Conservation (phyloP, 2,888 invertebrate genomes). For the Incurvaria masculella region DNA sequence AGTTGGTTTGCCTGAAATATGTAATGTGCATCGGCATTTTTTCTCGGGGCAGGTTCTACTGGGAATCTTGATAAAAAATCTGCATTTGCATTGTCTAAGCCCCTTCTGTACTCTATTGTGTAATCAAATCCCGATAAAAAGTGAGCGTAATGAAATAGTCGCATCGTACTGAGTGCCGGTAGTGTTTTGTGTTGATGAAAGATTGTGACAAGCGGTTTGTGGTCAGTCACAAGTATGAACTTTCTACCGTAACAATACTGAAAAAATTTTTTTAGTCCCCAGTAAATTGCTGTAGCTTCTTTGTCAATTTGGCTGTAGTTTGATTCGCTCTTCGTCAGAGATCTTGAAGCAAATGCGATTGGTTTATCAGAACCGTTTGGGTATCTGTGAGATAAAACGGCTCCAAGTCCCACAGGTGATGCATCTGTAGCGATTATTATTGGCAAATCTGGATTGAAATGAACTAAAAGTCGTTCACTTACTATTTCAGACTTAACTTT, state of each 20-base stretch:
- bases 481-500: conserved; percentile 10
- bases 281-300: conserved; percentile 25
- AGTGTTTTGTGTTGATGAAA: conserved; percentile 20
- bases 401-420: conserved; percentile 10
- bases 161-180: conserved; percentile 14
- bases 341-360: conserved; percentile 22
- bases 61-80: conserved; percentile 11
- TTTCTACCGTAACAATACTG: conserved; percentile 24
- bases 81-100: conserved; percentile 8
- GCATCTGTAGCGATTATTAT: conserved; percentile 12
- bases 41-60: neutral
- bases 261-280: conserved; percentile 24
- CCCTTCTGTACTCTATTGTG: conserved; percentile 12
- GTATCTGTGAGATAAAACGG: conserved; percentile 15
- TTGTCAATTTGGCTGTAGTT: conserved; percentile 27
- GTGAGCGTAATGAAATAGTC: conserved; percentile 18
- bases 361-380: conserved; percentile 22
- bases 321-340: conserved; percentile 21
- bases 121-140: conserved; percentile 19
- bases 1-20: conserved; percentile 14
- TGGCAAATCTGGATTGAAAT: conserved; percentile 11
- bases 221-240: conserved; percentile 25
- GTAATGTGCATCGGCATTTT: conserved; percentile 4
- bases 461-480: conserved; percentile 10
- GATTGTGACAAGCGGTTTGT: too few relatives aligned